Evolutionary conservation across 1,140 invertebrate genomes (phyloP), one percentile per base, ranked within the genome.

Genomic region (Bombus impatiens): DNA sequence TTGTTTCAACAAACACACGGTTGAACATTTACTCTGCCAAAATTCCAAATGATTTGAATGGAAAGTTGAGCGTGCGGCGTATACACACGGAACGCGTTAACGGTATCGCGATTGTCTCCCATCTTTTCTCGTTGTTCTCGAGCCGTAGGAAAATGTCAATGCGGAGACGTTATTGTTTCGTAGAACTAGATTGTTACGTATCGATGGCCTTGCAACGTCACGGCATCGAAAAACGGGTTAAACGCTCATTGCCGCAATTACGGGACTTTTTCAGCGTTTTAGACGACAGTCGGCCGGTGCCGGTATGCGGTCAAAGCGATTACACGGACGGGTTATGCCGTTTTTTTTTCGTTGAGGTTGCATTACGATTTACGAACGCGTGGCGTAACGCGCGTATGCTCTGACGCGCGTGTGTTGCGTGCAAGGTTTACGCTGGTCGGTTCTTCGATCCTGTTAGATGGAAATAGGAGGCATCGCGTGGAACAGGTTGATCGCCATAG

Each of bases 221-320:
- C 37, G 5, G 40, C 40, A 47, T 83, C 65, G 81, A 62, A 35
- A 80, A 84, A 80, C 83, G 83, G 83, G 82, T 79, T 71, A 71
- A 78, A 71, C 44, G 40, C 78, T 62, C 40, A 22, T n/a, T 25
- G 22, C n/a, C 13, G 77, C 83, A 80, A 84, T 80, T 72, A 62
- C 77, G 13, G 10, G 28, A 62, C 10, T 72, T 84, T 79, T 78
- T 79, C 47, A 37, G 9, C 44, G 53, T 25, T n/a, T 42, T 18
- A 57, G 68, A 25, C 53, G 76, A 72, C 75, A 59, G 22, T 53
- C 18, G 47, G 1, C 6, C 15, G 22, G 4, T 75, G 70, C 59
- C n/a, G 76, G 67, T 79, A 84, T 72, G 83, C 76, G 77, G 32
- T 37, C 83, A 13, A 47, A 65, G 5, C 77, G 28, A 72, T 84